Base-by-base conservation (phyloP, 2,113 vertebrate species). In the Hippocampus comes region DNA sequence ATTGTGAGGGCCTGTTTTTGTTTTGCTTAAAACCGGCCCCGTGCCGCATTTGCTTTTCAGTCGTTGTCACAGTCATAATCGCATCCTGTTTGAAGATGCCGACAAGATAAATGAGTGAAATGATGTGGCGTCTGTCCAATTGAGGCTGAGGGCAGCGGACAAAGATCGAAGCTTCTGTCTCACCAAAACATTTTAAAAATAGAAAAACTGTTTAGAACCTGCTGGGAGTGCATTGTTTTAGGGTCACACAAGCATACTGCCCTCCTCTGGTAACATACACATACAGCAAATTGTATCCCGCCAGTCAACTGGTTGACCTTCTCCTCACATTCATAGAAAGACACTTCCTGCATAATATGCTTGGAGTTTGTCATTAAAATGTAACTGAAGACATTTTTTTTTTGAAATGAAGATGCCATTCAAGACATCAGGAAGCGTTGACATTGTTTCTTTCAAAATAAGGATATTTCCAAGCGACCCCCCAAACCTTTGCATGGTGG, bases 61-160 rank as follows among this genome's bases (percentile, higher is more conserved):
- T 80, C 73, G 73, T 55, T 82, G 87, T 83, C 78, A 77, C 65
- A 75, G 43, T 88, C 89, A 91, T 78, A 80, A 77, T 74, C 73
- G 18, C 68, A 90, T 92, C 90, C 91, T 91, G 91, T 92, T 93
- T 90, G 82, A 67, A 89, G 79, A 90, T 88, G 73, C 21, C 30
- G 61, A 12, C 25, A 18, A 77, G 87, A 85, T 87, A 81, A 63
- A 78, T 74, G 76, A 65, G 72, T 74, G 68, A 67, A 78, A 67
- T 57, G 46, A 85, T 83, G 78, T 41, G 74, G 55, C 72, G 51
- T 76, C 81, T 68, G 51, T 76, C 81, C 67, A 66, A 78, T 70
- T 75, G 73, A 63, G 75, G 71, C 59, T 79, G 43, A 75, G 68
- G 17, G 78, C 74, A 73, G 14, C 25, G 12, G 64, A 12, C 61